Base-by-base conservation (phyloP, 2,888 invertebrate genomes). In the Caenorhabditis sp. region DNA sequence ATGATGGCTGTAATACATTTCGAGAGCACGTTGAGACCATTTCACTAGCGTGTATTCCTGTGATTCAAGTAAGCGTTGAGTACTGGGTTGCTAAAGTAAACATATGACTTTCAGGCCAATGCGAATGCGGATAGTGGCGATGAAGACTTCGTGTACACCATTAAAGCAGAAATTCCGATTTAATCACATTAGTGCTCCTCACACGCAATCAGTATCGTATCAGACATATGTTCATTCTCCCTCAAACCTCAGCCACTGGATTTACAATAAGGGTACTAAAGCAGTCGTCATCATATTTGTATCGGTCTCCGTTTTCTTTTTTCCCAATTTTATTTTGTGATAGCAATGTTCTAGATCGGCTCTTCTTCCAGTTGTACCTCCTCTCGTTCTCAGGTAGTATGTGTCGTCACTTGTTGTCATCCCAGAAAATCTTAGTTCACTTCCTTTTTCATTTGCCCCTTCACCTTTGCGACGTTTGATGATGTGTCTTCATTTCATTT, bases 41-140 rank as follows among this genome's bases (percentile, higher is more conserved):
- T 38, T 88, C 91, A 8, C 75, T 91, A 38, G 91, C 86, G 7
- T 91, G 91, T 76, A 86, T 91, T 49, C 91, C 91, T 38, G 91
- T 92, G n/a, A 85, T 91, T 51, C 91, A 91, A 89, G 91, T 91
- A 84, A 70, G 75, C 26, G 0, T 19, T 47, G 1, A 4, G 19
- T 3, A 19, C 4, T 19, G 47, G n/a, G 16, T 49, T 41, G 14
- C 35, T 19, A 44, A 28, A 26, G 19, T 10, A 19, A 41, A 64
- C 22, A 2, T 28, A 28, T 38, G 16, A 22, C 75, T 87, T 91
- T 85, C 86, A 91, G 90, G 91, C 90, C 38, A 90, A 91, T 59
- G 90, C 86, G 7, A 86, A 86, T 56, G 89, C 89, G 22, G 90
- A 91, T 80, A 86, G 41, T 6, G 87, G 56, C 14, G 89, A 70